Base-by-base conservation (phyloP, 2,113 vertebrate species). In the Montifringilla adamsi region DNA sequence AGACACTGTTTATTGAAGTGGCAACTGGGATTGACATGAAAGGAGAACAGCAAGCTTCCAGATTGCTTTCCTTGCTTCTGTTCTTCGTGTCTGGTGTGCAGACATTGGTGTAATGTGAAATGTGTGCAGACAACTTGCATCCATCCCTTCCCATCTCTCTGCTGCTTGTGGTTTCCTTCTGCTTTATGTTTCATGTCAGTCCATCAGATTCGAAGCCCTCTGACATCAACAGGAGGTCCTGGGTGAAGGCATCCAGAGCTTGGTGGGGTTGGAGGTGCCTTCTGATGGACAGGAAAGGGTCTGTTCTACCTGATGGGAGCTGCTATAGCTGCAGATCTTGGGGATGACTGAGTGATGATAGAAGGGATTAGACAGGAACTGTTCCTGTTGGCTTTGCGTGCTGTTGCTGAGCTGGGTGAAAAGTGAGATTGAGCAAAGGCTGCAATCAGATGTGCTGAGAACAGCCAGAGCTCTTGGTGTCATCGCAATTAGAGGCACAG, bases 21-120 rank as follows among this genome's bases (percentile, higher is more conserved):
- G 27, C 89, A 91, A 0, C 78, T 67, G 89, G 82, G 91, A 82
- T 50, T 91, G 78, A 85, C 84, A 90, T 91, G 84, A 95, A 95
- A 94, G 87, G 81, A 91, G 28, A 37, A 10, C 55, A 67, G 6
- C 11, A 43, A 59, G 13, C 75, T 89, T 93, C 78, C 90, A 87
- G 89, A 76, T 84, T 87, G 84, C 63, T 95, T 76, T 49, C 43
- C 69, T 82, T 72, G 68, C 56, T 50, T 94, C 94, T 89, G 28
- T 69, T 85, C 84, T 53, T 58, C 0, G 0, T 73, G 46, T 53
- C 77, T 93, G 58, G 60, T 21, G 1, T 27, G 44, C 27, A 63
- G 81, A 33, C 22, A 1, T n/a, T 62, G 58, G 23, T 79, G 46
- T 21, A 33, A 49, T 0, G 13, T 74, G 87, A 52, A 52, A 41